Base-by-base conservation (phyloP, 1,140 invertebrate genomes). In the Drosophila tropicalis region DNA sequence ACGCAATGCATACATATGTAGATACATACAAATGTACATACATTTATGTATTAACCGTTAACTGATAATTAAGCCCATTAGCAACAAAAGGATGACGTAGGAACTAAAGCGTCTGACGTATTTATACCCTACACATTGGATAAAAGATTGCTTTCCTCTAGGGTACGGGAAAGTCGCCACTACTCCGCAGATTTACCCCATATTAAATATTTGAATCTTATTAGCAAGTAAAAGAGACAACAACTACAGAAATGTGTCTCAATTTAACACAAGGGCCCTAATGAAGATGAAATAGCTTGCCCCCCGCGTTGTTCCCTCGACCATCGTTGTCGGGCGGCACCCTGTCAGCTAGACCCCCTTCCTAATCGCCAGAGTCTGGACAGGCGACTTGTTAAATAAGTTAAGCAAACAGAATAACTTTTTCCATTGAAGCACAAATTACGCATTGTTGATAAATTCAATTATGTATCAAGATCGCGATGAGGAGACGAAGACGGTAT, bases 401-500 rank as follows among this genome's bases (percentile, higher is more conserved):
- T 70, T 78, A 54, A 41, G 60, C 54, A 85, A 85, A 87, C 64
- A 61, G 10, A 77, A 70, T 67, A 70, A 19, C 62, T 67, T 62
- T 69, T 74, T 70, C 66, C 56, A 81, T 62, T 69, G 64, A 81
- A 47, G 39, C 39, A 58, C 66, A 86, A 76, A 72, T 81, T 81
- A 85, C 78, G 71, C 71, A 79, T 58, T 83, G 84, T 86, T 86
- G 67, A 86, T 89, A 71, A 73, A 87, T 89, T 89, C 63, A 87
- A 89, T 83, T 89, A 71, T 34, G 36, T 60, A 41, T 39, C 40
- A 69, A 76, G 41, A 39, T 47, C 17, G 32, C 36, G 29, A 36
- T 47, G 61, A 54, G 39, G 44, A 69, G 71, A 63, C 56, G 55
- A 63, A 63, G 70, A 62, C 57, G 57, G 40, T 77, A 12, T 19